Evolutionary conservation across 2,113 vertebrate genomes (phyloP).

Genomic region (Albula glossodonta): DNA sequence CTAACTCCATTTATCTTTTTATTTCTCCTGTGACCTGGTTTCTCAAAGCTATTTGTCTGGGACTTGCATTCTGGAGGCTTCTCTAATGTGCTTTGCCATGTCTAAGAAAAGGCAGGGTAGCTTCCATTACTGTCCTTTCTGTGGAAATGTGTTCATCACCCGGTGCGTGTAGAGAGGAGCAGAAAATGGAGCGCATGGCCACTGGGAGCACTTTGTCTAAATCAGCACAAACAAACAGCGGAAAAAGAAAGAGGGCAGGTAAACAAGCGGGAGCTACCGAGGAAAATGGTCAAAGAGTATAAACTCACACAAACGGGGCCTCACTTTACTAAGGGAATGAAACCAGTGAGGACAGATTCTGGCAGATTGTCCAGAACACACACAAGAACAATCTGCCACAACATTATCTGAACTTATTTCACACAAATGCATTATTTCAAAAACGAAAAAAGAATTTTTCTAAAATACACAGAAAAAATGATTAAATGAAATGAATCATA

Average conservation of each 20-base stretch:
- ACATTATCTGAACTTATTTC: neutral
- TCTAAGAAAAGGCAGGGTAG: neutral
- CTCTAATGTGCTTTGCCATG: neutral
- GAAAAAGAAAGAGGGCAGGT: neutral
- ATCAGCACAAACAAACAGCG: neutral
- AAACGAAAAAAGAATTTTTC: neutral
- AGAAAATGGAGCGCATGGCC: neutral
- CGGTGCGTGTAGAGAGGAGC: neutral
- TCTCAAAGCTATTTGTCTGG: conserved; percentile 14
- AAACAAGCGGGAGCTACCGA: neutral
- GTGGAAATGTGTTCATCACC: conserved; percentile 1
- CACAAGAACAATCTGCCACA: neutral
- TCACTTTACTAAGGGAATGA: neutral
- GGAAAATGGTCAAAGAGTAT: neutral
- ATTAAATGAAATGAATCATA: neutral
- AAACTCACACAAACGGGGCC: neutral
- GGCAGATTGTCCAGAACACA: neutral
- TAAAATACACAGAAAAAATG: neutral
- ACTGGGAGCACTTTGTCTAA: neutral
- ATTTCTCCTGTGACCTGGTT: conserved; percentile 19
- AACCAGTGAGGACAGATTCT: neutral
- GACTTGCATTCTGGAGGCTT: neutral
- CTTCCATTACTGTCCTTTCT: conserved; percentile 13
- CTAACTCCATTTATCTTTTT: conserved; percentile 11
- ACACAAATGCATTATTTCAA: neutral